Base-by-base conservation (phyloP, 2,888 invertebrate genomes). In the Perizoma flavofasciatum region DNA sequence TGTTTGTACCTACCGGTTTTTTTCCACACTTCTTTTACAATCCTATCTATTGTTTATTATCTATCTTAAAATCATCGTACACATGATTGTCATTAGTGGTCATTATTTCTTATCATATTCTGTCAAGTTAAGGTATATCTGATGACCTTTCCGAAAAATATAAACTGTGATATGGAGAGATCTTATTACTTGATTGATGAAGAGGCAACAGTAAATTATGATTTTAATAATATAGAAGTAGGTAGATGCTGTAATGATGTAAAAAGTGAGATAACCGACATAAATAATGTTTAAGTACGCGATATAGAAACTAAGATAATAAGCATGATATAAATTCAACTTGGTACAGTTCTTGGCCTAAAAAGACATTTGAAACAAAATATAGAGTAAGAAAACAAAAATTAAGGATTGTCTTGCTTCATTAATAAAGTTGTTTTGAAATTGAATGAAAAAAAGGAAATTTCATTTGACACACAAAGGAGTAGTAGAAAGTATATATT, bases 81-180 rank as follows among this genome's bases (percentile, higher is more conserved):
- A 55, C 43, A 55, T 11, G 11, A 59, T 54, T 61, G 45, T 52
- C 59, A 63, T 67, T 64, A 68, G 55, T 33, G 51, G 43, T 48
- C 56, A 53, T 63, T 60, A 60, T 49, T 43, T 35, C 46, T 59
- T 65, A 67, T 63, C 63, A 46, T 54, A 61, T 50, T 65, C 55
- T 63, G 61, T 63, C 60, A 64, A 58, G 56, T 52, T 66, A 46
- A 63, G 47, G 61, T 53, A 56, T 53, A 67, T 69, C 66, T 44
- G 67, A 69, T 69, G 64, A 67, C 69, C 66, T 69, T 69, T 67
- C 33, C 35, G 10, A 58, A 60, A 62, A 56, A 57, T 57, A 63
- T 58, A 43, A 53, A 66, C 46, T 62, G 58, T 49, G 58, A 56
- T 59, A 63, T 60, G 55, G 47, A 60, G 59, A 53, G 56, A 61